Base-by-base conservation (phyloP, 2,113 vertebrate species). In the Xenus cinereus region DNA sequence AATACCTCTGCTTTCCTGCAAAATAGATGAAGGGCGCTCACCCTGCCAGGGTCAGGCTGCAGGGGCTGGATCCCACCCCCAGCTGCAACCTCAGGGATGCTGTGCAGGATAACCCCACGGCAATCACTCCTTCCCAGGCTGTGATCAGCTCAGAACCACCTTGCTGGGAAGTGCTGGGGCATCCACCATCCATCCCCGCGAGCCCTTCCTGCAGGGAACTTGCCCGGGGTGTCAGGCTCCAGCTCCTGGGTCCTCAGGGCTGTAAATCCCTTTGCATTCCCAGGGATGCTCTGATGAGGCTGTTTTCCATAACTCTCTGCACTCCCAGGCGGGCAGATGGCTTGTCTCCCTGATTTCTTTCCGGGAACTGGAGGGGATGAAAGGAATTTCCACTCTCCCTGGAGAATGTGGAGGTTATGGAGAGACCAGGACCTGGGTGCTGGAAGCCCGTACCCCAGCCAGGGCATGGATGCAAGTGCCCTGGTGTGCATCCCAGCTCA, bases 1-100 rank as follows among this genome's bases (percentile, higher is more conserved):
- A 98, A 98, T 97, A 98, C 48, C 87, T 66, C 93, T 48, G 83
- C 69, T 39, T 63, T 46, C 37, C 83, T 96, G 93, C 83, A 95
- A 54, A 91, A 98, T 98, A 96, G 41, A 98, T 98, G 95, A 64
- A 24, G 37, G 21, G 89, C 28, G 3, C 94, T 97, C 67, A 50
- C 78, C 75, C 59, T 78, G 41, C 4, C 37, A 22, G 71, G 7
- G 37, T 54, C 57, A 32, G 53, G 30, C 93, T 94, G 97, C 41
- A 21, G 56, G 83, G 88, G 87, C 93, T 81, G 82, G 64, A 89
- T 91, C 51, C 95, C 66, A 86, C 57, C 33, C 28, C 84, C 12
- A 5, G 75, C 69, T 62, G 74, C 83, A 94, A 82, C 94, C 96
- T 94, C 80, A 63, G 94, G 93, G 87, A 48, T 91, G 64, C 53